These are phyloP conservation scores for Zygogramma bicolorata DNA, from an alignment of 2,888 invertebrate genomes.

Conservation along the genomic window DNA sequence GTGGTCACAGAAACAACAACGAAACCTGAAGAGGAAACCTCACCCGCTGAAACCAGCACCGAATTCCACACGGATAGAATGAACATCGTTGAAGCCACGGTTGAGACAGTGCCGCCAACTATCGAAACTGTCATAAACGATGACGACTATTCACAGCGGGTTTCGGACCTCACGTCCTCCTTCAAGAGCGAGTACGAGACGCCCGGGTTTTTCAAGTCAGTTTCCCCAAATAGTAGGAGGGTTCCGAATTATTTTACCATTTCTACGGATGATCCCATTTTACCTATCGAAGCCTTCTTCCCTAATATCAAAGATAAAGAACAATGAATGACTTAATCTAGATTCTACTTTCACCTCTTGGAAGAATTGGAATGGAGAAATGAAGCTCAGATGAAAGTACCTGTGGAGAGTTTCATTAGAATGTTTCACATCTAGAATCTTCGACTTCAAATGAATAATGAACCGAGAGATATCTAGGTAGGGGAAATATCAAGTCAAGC, in stretches of 20 bases:
- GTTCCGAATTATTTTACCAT: conserved; percentile 80
- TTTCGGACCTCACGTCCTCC: conserved; percentile 80
- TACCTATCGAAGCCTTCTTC: conserved; percentile 86
- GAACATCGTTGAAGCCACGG: conserved; percentile 39
- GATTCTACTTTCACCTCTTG: background rate
- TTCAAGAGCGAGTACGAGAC: conserved; percentile 79
- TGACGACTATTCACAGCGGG: conserved; percentile 72
- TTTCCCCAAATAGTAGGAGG: conserved; percentile 73
- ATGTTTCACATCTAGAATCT: no score
- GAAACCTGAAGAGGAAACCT: conserved; percentile 48
- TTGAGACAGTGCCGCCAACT: conserved; percentile 57
- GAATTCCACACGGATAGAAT: conserved; percentile 62
- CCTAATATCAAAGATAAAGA: conserved; percentile 72
- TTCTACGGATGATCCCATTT: conserved; percentile 82
- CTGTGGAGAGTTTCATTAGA: no score
- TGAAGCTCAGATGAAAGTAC: no score
- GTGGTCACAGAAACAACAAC: conserved; percentile 12
- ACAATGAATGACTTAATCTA: conserved; percentile 24
- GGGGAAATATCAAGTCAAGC: no score
- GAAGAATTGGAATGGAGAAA: background rate
- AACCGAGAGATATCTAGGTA: no score
- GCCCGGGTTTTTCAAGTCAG: conserved; percentile 79
- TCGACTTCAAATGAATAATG: no score
- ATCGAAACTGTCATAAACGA: conserved; percentile 27
- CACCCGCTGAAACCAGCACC: conserved; percentile 63